phyloP scores from a whole-genome alignment of 2,888 invertebrate species.

The Parnassius orleans region DNA sequence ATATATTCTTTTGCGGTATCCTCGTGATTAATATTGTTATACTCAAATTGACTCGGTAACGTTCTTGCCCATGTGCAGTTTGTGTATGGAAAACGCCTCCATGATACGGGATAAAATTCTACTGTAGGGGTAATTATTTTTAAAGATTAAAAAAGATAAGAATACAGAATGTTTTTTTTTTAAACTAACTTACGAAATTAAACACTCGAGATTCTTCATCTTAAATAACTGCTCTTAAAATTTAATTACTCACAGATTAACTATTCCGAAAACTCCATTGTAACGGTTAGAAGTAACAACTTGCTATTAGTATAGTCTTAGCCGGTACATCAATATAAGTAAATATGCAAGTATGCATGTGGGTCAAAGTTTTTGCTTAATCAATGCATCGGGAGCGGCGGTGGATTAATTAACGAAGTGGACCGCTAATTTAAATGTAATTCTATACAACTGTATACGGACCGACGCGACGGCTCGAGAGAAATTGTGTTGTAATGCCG shows the following conservation, averaged over 20 bases:
- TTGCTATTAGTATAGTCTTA: neutral
- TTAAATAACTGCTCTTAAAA: neutral
- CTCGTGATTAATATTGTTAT: too few relatives aligned
- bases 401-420: conserved; percentile 14
- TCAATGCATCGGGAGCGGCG: conserved; percentile 22
- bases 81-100: too few relatives aligned
- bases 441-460: conserved; percentile 12
- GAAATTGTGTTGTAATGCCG: neutral
- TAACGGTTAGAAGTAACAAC: neutral
- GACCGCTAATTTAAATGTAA: conserved; percentile 22
- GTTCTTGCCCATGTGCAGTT: too few relatives aligned
- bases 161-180: too few relatives aligned
- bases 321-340: neutral
- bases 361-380: conserved; percentile 17
- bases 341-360: neutral
- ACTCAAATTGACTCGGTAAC: too few relatives aligned
- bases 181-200: too few relatives aligned
- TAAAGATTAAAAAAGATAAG: too few relatives aligned
- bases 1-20: too few relatives aligned
- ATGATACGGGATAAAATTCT: too few relatives aligned
- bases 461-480: neutral
- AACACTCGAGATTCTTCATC: too few relatives aligned
- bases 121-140: too few relatives aligned
- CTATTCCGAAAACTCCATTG: neutral
- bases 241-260: neutral